These are phyloP conservation scores for Paedocypris sp. DNA, from an alignment of 2,113 vertebrate species.

Conservation along the genomic window DNA sequence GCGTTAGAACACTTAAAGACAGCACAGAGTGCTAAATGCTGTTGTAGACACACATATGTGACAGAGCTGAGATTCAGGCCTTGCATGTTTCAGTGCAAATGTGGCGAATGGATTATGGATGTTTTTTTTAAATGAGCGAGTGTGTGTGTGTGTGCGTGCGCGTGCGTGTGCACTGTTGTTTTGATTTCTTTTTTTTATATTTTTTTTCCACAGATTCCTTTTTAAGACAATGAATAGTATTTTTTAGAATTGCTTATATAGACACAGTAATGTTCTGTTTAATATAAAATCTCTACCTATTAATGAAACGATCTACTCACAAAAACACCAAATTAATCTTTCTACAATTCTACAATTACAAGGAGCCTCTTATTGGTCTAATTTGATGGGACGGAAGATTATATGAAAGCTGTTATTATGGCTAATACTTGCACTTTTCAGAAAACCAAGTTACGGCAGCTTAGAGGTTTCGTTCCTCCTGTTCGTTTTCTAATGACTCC, in stretches of 20 bases:
- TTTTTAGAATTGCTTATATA: slow-evolving; percentile 48
- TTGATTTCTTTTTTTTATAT: slow-evolving; percentile 26
- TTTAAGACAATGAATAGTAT: slow-evolving; percentile 39
- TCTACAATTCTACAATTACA: slow-evolving; percentile 18
- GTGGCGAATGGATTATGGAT: slow-evolving; percentile 40
- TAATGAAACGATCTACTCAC: slow-evolving; percentile 25
- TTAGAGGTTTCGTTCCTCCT: slow-evolving; percentile 3
- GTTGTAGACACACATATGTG: slow-evolving; percentile 31
- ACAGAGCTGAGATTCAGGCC: slow-evolving; percentile 39
- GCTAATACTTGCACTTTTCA: slow-evolving; percentile 15
- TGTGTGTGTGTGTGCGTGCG: slow-evolving; percentile 37
- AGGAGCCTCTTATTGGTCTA: background rate
- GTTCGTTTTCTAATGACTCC: background rate
- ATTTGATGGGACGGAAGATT: background rate
- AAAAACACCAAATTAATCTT: slow-evolving; percentile 32
- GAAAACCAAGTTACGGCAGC: slow-evolving; percentile 6
- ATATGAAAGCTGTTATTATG: background rate
- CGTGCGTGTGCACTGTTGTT: slow-evolving; percentile 41
- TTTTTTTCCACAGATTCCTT: slow-evolving; percentile 39
- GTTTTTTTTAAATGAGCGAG: slow-evolving; percentile 31
- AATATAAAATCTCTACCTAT: slow-evolving; percentile 49
- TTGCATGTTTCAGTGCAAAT: slow-evolving; percentile 55
- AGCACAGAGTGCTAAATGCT: slow-evolving; percentile 32
- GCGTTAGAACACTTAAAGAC: slow-evolving; percentile 33
- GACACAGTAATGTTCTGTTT: slow-evolving; percentile 45